Evolutionary conservation across 2,113 vertebrate species (phyloP).

Genomic region (Oophaga pumilio): DNA sequence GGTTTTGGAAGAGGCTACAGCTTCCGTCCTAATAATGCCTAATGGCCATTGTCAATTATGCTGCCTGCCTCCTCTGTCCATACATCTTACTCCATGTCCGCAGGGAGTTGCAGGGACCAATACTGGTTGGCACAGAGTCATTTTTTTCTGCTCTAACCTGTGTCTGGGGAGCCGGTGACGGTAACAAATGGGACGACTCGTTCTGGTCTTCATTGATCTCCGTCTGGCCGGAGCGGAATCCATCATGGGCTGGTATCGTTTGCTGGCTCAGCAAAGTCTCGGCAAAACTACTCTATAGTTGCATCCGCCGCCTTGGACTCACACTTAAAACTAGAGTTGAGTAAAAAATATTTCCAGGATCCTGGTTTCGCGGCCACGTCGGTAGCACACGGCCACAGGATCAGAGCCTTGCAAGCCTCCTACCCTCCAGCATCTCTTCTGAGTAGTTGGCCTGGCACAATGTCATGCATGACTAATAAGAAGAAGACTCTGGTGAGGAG

Average conservation of each 20-base stretch:
- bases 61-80: neutral
- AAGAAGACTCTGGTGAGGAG: no score
- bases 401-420: no score
- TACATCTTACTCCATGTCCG: slow-evolving; percentile 7
- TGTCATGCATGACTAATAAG: no score
- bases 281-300: neutral
- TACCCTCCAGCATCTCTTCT: no score
- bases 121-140: neutral
- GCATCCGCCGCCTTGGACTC: neutral
- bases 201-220: slow-evolving; percentile 34
- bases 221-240: neutral
- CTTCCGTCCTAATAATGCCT: neutral
- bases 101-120: neutral
- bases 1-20: neutral
- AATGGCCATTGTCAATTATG: neutral
- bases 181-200: neutral
- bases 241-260: slow-evolving; percentile 3
- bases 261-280: slow-evolving; percentile 22
- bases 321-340: neutral
- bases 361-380: no score
- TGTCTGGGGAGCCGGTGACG: neutral
- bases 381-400: no score
- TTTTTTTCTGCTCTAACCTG: slow-evolving; percentile 17
- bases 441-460: no score
- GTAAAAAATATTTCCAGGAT: no score